Percentiles rank a stretch among this genome's conserved stretches.
Evolutionary conservation across 2,888 invertebrate species (phyloP).

Genomic region (Saturnia japonica): DNA sequence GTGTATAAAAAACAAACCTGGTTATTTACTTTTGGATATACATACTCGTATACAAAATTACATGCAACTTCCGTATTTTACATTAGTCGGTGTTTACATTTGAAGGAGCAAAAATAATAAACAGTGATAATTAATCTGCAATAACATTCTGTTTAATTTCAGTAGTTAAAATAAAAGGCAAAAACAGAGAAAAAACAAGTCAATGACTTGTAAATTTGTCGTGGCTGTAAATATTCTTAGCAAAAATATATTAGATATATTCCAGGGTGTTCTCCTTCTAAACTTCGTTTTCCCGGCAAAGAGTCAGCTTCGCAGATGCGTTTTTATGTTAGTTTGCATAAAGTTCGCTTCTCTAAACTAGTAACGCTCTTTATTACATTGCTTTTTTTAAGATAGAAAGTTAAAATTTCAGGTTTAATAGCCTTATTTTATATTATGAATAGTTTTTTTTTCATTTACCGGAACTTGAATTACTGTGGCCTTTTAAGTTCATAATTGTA

Average conservation of each 20-base stretch:
- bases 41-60: not conserved
- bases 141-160: no score
- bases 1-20: not conserved
- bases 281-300: no score
- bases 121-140: not conserved
- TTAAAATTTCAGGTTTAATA: not conserved
- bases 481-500: conserved; percentile 38
- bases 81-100: not conserved
- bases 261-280: no score
- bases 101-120: not conserved
- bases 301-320: no score
- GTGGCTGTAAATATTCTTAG: no score
- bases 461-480: conserved; percentile 36
- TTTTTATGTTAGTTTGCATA: no score
- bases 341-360: no score
- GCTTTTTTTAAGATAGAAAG: not conserved
- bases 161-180: no score
- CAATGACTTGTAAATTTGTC: not conserved
- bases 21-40: not conserved
- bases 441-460: conserved; percentile 18
- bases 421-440: not conserved
- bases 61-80: not conserved
- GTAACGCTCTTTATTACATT: not conserved
- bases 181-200: not conserved
- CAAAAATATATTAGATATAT: no score